Evolutionary conservation across 2,113 vertebrate genomes (phyloP).

Genomic region (Nansenia antarctica): DNA sequence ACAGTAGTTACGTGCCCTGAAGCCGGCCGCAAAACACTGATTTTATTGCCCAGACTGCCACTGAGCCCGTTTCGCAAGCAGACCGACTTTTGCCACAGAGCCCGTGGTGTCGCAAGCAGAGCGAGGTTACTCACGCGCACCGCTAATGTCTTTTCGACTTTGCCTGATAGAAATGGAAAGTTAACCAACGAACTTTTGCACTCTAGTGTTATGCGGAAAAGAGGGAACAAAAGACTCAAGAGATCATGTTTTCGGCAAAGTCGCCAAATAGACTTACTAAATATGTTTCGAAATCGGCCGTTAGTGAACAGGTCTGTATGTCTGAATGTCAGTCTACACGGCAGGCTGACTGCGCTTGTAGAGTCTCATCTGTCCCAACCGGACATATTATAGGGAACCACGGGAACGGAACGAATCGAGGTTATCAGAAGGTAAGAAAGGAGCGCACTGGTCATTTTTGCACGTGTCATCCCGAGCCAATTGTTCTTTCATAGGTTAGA

Average conservation of each 20-base stretch:
- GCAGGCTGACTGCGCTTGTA: conserved; percentile 31
- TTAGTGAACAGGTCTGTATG: conserved; percentile 54
- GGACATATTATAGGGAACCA: neutral
- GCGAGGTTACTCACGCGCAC: neutral
- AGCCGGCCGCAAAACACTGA: neutral
- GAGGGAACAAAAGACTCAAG: neutral
- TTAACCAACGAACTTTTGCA: conserved; percentile 59
- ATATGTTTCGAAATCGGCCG: neutral
- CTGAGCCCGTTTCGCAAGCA: neutral
- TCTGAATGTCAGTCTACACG: conserved; percentile 39
- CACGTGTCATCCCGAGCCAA: too few relatives aligned
- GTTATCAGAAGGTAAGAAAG: neutral
- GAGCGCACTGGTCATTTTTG: neutral
- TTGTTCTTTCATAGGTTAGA: too few relatives aligned
- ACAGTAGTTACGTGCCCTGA: too few relatives aligned
- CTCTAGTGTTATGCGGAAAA: conserved; percentile 13
- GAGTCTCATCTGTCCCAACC: neutral
- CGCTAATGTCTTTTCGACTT: neutral
- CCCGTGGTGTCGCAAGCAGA: neutral
- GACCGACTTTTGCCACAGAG: neutral
- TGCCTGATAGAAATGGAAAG: neutral
- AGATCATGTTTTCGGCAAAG: conserved; percentile 53
- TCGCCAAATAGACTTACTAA: conserved; percentile 10
- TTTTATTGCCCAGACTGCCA: too few relatives aligned
- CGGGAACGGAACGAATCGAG: neutral